Evolutionary conservation across 2,888 invertebrate genomes (phyloP).

Genomic region (Cephus rjabovi): DNA sequence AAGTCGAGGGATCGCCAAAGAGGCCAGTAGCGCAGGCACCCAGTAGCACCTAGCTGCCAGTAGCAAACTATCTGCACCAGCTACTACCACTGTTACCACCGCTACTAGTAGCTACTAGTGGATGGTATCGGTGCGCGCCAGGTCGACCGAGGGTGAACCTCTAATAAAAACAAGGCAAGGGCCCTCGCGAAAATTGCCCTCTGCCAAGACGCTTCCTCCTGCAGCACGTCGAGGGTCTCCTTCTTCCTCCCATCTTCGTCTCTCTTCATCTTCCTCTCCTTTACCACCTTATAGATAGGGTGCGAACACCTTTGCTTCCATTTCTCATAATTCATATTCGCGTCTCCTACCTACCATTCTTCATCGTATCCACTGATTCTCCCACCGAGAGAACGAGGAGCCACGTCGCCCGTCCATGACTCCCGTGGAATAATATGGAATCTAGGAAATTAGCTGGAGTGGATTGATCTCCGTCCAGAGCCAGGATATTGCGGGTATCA

Average conservation of each 20-base stretch:
- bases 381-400: background rate
- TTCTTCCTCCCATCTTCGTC: slow-evolving; percentile 12
- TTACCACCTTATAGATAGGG: background rate
- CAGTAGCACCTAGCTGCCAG: background rate
- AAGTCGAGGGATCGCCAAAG: slow-evolving; percentile 5
- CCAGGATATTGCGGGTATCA: background rate
- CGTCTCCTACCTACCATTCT: background rate
- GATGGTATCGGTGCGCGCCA: background rate
- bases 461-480: background rate
- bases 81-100: background rate
- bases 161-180: slow-evolving; percentile 36
- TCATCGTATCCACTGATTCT: background rate
- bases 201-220: slow-evolving; percentile 21
- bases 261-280: background rate
- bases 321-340: background rate
- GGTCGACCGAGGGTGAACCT: slow-evolving; percentile 13
- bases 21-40: background rate
- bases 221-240: slow-evolving; percentile 24
- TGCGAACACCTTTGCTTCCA: background rate
- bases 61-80: background rate
- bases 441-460: background rate
- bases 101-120: background rate
- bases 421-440: background rate
- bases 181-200: slow-evolving; percentile 37
- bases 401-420: background rate